Evolutionary conservation across 2,888 invertebrate genomes (phyloP).

Genomic region (Phalera bucephala): DNA sequence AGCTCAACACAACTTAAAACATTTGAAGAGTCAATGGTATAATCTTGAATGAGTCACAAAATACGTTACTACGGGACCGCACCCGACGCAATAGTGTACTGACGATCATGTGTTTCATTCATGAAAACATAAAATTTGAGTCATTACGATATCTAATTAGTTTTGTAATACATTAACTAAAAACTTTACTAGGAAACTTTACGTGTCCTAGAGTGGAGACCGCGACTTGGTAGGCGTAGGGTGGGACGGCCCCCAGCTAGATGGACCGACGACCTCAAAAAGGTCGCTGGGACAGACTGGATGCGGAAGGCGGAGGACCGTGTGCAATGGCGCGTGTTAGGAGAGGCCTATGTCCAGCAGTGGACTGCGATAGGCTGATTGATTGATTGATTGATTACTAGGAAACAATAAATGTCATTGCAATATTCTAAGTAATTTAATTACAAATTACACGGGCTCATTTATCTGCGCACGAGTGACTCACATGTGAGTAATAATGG

Average conservation of each 20-base stretch:
- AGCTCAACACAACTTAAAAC: neutral
- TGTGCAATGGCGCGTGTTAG: no score
- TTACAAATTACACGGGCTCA: constrained; percentile 52
- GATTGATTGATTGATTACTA: no score
- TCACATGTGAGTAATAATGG: constrained; percentile 62
- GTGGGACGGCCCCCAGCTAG: no score
- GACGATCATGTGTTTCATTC: constrained; percentile 14
- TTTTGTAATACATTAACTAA: constrained; percentile 18
- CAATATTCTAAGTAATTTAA: constrained; percentile 62
- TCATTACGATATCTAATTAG: constrained; percentile 13
- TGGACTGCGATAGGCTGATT: no score
- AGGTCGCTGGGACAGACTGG: no score
- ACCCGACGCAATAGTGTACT: constrained; percentile 11
- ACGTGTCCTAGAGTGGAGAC: no score
- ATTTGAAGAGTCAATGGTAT: no score
- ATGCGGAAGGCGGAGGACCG: no score
- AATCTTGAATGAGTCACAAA: constrained; percentile 21
- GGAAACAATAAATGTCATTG: constrained; percentile 51
- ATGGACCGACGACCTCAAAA: no score
- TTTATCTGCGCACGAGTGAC: constrained; percentile 56
- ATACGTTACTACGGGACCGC: constrained; percentile 6
- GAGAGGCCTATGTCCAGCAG: no score
- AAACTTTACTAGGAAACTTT: constrained; percentile 41
- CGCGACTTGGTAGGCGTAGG: no score
- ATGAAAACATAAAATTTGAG: constrained; percentile 9